Evolutionary conservation across 2,797 vertebrate genomes (phyloP), one percentile per base, ranked within the genome.

Genomic region (Morelia viridis): DNA sequence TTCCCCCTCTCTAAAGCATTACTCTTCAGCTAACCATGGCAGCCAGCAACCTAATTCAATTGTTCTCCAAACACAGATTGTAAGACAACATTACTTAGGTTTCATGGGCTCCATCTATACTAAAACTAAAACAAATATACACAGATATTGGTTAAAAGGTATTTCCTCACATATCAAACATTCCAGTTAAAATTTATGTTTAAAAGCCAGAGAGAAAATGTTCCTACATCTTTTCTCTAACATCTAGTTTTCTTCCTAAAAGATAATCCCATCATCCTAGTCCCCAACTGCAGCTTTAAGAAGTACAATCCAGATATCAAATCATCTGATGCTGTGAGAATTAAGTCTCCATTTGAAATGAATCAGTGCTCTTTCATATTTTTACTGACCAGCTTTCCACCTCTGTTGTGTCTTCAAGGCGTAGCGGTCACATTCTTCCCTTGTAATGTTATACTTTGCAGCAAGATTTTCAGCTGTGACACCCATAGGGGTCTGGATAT

Each of bases 381-480:
- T 24, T 80, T 1, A 96, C 98, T 93, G 6, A 99, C 99, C 99
- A 83, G 98, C 98, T 96, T 99, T 99, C 98, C 98, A 99, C 89
- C 97, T 98, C 96, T 99, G 99, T 88, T 99, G 99, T 0, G 98
- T 98, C 97, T 98, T 98, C 92, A 98, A 87, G 0, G 99, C 98
- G 0, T 98, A 99, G 2, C 93, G 97, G 96, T 99, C 99, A 60
- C 98, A 99, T 1, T 99, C 98, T 93, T 99, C 98, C 83, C 99
- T 97, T 26, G 97, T 97, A 94, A 99, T 98, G 94, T 97, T 96
- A 92, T 99, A 97, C 91, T 99, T 98, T 28, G 95, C 98, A 50
- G 99, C 99, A 94, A 99, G 98, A 92, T 99, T 99, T 96, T 99
- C 99, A 90, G 99, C 99, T 5, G 99, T 99, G 91, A 99, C 93